Evolutionary conservation across 1,140 invertebrate species (phyloP), one percentile per base, ranked within the genome.

Genomic region (Lepidurus arcticus): DNA sequence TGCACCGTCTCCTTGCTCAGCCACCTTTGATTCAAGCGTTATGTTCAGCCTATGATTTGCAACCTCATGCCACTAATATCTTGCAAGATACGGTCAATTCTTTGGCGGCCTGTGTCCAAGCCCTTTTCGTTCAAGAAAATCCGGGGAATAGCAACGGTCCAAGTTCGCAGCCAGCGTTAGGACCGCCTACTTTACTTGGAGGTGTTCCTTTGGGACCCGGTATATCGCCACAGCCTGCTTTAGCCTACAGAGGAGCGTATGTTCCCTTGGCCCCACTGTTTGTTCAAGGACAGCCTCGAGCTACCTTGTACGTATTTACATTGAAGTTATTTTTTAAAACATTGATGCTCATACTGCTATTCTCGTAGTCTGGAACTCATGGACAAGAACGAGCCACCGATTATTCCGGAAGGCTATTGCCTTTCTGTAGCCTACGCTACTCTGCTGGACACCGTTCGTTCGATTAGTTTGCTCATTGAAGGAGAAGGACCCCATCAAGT

Each of bases 21-120:
- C 92, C 95, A 16, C 89, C 92, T 81, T 86, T 98, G 13, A 86
- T 98, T 80, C 94, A 91, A 83, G 94, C 92, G 79, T 97, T 98
- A 85, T 98, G 95, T 85, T 90, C 92, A 84, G 96, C 92, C 80
- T 99, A 98, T 85, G 96, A 98, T 87, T 90, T 98, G 82, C 93
- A 94, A 83, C 92, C 93, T 80, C 94, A 96, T 85, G 93, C 94
- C 10, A 96, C 94, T 6, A 96, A 96, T 87, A 93, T 95, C 82
- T 93, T 97, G 84, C 91, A 96, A 84, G 96, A 98, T 85, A 98
- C 98, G 82, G 94, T 98, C 26, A 97, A 96, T 85, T 94, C 94
- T 74, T 87, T 98, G 80, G 95, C 95, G 47, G 93, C 94, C 7
- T 98, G 95, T 85, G 93, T 98, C n/a, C 95, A 98, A 83, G 96